Conservation (phyloP, 2,888 invertebrate genomes). For the Drosophila recens region DNA sequence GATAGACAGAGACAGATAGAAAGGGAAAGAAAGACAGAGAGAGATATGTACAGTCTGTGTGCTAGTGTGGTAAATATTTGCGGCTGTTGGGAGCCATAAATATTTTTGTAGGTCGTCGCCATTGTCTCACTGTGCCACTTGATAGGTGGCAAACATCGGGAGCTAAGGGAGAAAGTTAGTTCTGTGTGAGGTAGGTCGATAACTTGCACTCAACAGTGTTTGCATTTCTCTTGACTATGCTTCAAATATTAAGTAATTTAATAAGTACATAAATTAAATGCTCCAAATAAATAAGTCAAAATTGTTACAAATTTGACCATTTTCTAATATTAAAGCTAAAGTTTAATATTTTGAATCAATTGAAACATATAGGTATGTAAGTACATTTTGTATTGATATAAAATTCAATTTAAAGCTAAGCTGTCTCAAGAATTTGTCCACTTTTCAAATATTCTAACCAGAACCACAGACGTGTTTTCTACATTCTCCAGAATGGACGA, state of each 20-base stretch:
- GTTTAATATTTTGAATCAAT: too few species aligned
- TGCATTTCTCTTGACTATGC: neutral
- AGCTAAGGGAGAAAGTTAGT: conserved; percentile 25
- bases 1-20: conserved; percentile 8
- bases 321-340: too few species aligned
- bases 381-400: neutral
- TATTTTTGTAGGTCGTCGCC: conserved; percentile 63
- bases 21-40: conserved; percentile 4
- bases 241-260: conserved; percentile 1
- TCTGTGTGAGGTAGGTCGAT: conserved; percentile 34
- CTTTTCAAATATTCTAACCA: conserved; percentile 1
- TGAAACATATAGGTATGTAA: too few species aligned
- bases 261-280: neutral
- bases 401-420: conserved; percentile 3
- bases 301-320: too few species aligned
- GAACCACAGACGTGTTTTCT: conserved; percentile 11
- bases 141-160: conserved; percentile 12
- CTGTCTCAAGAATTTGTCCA: conserved; percentile 9
- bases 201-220: conserved; percentile 22
- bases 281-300: neutral
- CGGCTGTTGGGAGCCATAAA: conserved; percentile 67
- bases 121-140: conserved; percentile 60
- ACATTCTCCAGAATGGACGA: neutral
- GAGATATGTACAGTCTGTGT: conserved; percentile 5
- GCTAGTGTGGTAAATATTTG: conserved; percentile 69